Conservation (phyloP, 2,797 vertebrate species). For the Eulemur rubriventer region DNA sequence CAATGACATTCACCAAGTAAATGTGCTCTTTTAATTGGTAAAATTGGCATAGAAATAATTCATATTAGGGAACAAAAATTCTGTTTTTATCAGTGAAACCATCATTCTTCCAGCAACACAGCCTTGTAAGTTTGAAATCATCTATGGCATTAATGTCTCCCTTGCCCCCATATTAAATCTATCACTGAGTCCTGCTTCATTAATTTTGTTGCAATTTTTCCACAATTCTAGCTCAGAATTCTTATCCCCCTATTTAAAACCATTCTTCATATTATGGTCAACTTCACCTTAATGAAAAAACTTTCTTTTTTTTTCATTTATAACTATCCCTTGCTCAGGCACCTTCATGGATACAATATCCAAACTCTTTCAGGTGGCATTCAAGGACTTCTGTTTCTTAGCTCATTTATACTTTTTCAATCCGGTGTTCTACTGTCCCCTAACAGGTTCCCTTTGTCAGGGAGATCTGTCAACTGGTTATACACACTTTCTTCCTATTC, state of each 20-base stretch:
- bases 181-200: slow-evolving; percentile 16
- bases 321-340: background rate
- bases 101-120: background rate
- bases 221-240: background rate
- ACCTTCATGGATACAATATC: background rate
- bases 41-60: slow-evolving; percentile 37
- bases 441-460: background rate
- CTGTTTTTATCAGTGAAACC: slow-evolving; percentile 37
- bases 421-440: background rate
- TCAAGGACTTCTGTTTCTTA: slow-evolving; percentile 2
- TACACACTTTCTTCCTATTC: background rate
- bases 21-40: slow-evolving; percentile 1
- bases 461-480: background rate
- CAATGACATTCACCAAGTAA: slow-evolving; percentile 18
- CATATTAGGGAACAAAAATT: slow-evolving; percentile 9
- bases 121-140: slow-evolving; percentile 48
- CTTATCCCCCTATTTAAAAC: background rate
- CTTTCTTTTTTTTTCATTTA: background rate
- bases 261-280: background rate
- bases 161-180: slow-evolving; percentile 18
- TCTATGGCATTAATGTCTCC: slow-evolving; percentile 28
- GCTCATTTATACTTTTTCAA: background rate
- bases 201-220: slow-evolving; percentile 48
- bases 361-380: background rate
- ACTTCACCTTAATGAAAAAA: slow-evolving; percentile 11